phyloP scores from a whole-genome alignment of 2,797 vertebrate genomes.

The Hipposideros larvatus region DNA sequence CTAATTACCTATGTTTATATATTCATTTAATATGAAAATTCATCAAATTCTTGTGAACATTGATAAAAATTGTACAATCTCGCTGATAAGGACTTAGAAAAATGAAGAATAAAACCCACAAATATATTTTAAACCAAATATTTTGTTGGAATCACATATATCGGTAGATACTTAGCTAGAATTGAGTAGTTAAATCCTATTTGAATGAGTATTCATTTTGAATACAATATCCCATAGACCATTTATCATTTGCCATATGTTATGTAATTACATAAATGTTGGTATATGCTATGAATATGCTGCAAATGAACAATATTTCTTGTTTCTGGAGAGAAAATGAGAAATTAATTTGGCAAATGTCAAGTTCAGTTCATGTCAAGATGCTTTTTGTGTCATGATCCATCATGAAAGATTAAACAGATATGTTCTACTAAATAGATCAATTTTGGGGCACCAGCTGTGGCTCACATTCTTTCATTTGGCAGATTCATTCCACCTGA shows the following conservation, averaged over 20 bases:
- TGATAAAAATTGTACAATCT: neutral
- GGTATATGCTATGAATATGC: constrained; percentile 69
- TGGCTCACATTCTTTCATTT: constrained; percentile 63
- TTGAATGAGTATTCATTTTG: constrained; percentile 57
- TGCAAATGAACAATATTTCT: constrained; percentile 80
- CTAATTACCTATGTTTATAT: neutral
- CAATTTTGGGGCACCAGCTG: constrained; percentile 68
- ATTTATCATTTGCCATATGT: constrained; percentile 69
- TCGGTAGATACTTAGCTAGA: neutral
- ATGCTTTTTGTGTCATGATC: constrained; percentile 77
- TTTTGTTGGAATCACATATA: neutral
- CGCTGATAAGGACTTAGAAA: neutral
- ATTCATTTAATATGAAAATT: neutral
- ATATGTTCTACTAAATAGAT: constrained; percentile 74
- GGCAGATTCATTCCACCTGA: constrained; percentile 73
- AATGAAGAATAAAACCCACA: neutral
- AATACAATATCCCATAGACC: constrained; percentile 53
- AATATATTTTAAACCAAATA: neutral
- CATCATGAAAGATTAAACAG: constrained; percentile 80
- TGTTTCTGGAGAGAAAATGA: constrained; percentile 81
- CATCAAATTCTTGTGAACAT: neutral
- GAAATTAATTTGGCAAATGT: constrained; percentile 81
- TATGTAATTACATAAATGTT: constrained; percentile 73
- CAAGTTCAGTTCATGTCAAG: constrained; percentile 77
- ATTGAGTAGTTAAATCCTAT: neutral